Evolutionary conservation across 2,888 invertebrate genomes (phyloP), one percentile per base, ranked within the genome.

Genomic region (Pecten maximus): DNA sequence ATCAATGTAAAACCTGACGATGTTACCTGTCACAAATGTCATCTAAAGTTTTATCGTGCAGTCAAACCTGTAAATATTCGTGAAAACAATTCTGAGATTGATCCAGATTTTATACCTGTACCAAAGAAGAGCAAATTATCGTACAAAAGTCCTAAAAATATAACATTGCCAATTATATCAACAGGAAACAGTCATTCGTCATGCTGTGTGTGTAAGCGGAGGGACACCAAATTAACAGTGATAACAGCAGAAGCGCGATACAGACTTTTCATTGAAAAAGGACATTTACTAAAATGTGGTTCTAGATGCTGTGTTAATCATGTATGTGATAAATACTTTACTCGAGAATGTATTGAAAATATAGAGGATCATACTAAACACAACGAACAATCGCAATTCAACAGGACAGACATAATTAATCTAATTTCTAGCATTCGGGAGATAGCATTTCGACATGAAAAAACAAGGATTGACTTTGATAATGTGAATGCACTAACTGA

Each of bases 391-490:
- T 39, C 87, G 2, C 40, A 87, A 8, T 87, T 87, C 39, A 87
- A 87, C 15, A 87, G 40, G 35, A 87, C 87, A 28, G 87, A 87
- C 19, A n/a, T 87, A 19, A 6, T 35, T 8, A 8, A 35, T 16
- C 15, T 87, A 8, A 87, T 87, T 35, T 35, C 16, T 39, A 39
- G 35, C 40, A 87, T 87, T 40, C 87, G 39, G 3, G 28, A 35
- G 3, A 39, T 87, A 35, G 87, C 87, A 8, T 8, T 35, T 19
- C 35, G 87, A 87, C 35, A 87, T 35, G 6, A n/a, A 44, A 44
- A 44, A 44, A 44, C 44, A 10, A 44, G 44, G n/a, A 40, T 91
- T 19, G 89, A 91, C 74, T 90, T 90, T 87, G 89, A 90, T 87
- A 87, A n/a, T 35, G 39, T 10, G 15, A 88, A 74, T 35, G 40